phyloP scores from a whole-genome alignment of 2,113 vertebrate genomes.

The Platichthys flesus region DNA sequence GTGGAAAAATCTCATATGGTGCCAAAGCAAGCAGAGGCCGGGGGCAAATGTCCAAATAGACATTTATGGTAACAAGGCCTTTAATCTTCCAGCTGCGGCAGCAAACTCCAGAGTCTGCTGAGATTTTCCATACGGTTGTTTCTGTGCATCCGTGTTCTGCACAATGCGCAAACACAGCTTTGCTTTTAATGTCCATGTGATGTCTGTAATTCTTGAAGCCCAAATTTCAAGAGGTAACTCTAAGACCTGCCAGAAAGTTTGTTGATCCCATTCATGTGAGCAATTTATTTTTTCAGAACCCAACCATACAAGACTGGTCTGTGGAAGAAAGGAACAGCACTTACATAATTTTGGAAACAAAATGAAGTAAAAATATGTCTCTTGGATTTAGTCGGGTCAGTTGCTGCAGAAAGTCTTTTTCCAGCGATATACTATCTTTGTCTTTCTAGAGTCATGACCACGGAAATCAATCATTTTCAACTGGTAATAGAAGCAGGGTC shows the following conservation, averaged over 20 bases:
- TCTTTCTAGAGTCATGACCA: not conserved
- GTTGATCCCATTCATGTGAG: slow-evolving; percentile 48
- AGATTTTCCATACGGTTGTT: slow-evolving; percentile 39
- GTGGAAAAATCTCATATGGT: slow-evolving; percentile 22
- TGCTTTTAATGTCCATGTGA: slow-evolving; percentile 21
- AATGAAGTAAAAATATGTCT: not conserved
- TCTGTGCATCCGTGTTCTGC: slow-evolving; percentile 18
- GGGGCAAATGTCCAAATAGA: slow-evolving; percentile 35
- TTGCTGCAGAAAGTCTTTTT: not conserved
- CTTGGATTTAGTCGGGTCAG: not conserved
- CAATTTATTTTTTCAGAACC: slow-evolving; percentile 11
- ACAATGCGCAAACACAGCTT: slow-evolving; percentile 11
- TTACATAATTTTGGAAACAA: not conserved
- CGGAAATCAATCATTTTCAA: not conserved
- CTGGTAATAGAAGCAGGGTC: not conserved
- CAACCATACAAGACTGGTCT: too few relatives aligned
- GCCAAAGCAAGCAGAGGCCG: slow-evolving; percentile 46
- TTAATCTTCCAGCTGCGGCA: slow-evolving; percentile 57
- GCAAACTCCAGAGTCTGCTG: slow-evolving; percentile 29
- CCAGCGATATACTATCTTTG: not conserved
- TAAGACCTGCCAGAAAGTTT: slow-evolving; percentile 33
- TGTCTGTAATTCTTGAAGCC: slow-evolving; percentile 45
- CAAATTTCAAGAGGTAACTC: slow-evolving; percentile 40
- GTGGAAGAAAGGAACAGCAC: not conserved
- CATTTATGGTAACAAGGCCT: slow-evolving; percentile 44